A percentile compares a stretch with the other conserved stretches of the same genome.
These are phyloP conservation scores for Pachyseris speciosa DNA, from an alignment of 64 coral and sea anemone species.

Conservation along the genomic window DNA sequence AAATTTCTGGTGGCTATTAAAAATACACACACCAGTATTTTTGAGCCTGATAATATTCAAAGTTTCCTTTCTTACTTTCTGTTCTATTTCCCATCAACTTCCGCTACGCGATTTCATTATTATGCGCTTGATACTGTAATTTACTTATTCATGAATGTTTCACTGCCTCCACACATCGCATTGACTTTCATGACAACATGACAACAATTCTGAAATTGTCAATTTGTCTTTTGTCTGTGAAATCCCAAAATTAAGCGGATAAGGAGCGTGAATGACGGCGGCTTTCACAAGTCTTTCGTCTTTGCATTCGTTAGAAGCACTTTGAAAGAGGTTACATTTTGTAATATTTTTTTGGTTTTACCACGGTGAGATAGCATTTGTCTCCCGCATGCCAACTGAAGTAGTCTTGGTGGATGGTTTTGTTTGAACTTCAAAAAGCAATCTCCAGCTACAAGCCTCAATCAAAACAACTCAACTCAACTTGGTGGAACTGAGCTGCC, in stretches of 20 bases:
- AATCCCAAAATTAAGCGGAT: neutral
- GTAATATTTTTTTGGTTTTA: neutral
- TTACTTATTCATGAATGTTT: neutral
- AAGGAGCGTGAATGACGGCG: neutral
- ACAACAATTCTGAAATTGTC: neutral
- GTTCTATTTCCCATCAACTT: too few species aligned
- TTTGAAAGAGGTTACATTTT: neutral
- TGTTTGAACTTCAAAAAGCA: slow-evolving; percentile 52
- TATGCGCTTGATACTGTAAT: neutral
- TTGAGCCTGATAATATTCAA: too few species aligned
- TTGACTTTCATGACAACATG: neutral
- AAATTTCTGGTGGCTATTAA: too few species aligned
- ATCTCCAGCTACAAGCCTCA: slow-evolving; percentile 2
- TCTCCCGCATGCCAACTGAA: neutral
- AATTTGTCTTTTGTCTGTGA: neutral
- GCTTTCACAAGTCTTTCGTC: neutral
- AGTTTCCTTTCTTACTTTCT: too few species aligned
- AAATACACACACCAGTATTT: too few species aligned
- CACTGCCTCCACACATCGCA: too few species aligned
- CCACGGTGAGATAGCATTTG: neutral
- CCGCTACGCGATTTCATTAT: neutral
- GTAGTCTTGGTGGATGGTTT: neutral
- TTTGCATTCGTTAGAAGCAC: neutral
- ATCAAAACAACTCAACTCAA: slow-evolving; percentile 8
- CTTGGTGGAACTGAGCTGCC: neutral